These are phyloP conservation scores for Lagocephalus sceleratus DNA, from an alignment of 2,797 vertebrate genomes.

Conservation along the genomic window DNA sequence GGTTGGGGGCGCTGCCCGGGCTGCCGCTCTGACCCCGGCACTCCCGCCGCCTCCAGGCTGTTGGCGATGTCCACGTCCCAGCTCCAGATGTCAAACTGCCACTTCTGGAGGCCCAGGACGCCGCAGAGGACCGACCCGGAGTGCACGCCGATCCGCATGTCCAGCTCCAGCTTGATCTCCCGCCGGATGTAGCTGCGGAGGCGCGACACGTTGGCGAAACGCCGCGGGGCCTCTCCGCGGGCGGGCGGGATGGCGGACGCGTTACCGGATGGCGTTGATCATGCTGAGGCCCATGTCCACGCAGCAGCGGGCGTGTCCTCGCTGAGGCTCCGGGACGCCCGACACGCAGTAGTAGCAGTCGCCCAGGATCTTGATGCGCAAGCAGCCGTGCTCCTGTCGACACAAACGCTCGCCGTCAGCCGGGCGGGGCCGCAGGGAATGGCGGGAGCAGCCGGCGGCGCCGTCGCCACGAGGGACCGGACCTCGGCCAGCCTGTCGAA, in stretches of 20 bases:
- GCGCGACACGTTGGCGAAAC: not conserved
- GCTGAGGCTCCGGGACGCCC: conserved; percentile 85
- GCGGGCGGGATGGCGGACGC: not conserved
- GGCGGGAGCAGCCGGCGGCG: too few species aligned
- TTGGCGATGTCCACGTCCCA: conserved; percentile 92
- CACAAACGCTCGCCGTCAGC: not conserved
- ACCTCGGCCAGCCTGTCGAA: conserved; percentile 60
- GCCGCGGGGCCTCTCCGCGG: too few species aligned
- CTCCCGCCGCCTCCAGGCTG: conserved; percentile 88
- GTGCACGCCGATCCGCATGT: conserved; percentile 91
- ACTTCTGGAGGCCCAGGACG: conserved; percentile 88
- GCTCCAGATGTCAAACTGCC: conserved; percentile 93
- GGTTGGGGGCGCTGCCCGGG: not conserved
- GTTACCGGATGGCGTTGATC: conserved; percentile 88
- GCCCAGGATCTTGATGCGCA: conserved; percentile 90
- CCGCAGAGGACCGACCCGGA: conserved; percentile 89
- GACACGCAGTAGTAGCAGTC: conserved; percentile 93
- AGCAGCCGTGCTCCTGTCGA: conserved; percentile 85
- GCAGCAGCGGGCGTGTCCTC: conserved; percentile 87
- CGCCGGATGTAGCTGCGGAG: conserved; percentile 81
- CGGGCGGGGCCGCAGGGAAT: too few species aligned
- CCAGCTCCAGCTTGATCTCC: conserved; percentile 86
- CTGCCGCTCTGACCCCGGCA: conserved; percentile 31
- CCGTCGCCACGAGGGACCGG: not conserved
- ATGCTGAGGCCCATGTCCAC: conserved; percentile 93